Evolutionary conservation across 2,113 vertebrate genomes (phyloP).

Genomic region (Spheniscus mendiculus): DNA sequence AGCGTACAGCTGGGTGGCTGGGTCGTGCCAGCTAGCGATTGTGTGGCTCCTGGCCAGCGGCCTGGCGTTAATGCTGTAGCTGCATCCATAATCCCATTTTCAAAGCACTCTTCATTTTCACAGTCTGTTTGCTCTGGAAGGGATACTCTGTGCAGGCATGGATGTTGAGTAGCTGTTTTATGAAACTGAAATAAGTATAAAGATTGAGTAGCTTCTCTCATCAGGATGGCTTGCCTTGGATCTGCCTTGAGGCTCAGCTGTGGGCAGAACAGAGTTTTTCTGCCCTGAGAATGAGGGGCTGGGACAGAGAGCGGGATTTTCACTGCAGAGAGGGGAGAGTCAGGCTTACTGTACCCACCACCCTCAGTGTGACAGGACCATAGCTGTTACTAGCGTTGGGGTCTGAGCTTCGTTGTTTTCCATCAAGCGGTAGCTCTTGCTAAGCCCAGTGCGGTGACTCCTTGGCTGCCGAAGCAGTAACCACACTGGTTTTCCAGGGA

Average conservation of each 20-base stretch:
- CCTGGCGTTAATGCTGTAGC: background rate
- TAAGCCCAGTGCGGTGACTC: background rate
- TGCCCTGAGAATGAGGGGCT: background rate
- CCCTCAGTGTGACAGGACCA: no score
- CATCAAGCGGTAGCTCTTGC: background rate
- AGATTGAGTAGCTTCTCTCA: background rate
- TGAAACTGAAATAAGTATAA: background rate
- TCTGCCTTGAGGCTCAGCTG: background rate
- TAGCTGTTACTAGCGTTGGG: background rate
- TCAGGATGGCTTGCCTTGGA: background rate
- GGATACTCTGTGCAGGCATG: accelerated
- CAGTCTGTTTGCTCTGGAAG: background rate
- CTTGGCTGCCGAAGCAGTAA: background rate
- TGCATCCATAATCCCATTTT: background rate
- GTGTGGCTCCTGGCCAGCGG: background rate
- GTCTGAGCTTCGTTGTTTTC: background rate
- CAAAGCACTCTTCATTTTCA: background rate
- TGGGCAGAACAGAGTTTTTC: background rate
- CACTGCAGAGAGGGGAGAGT: background rate
- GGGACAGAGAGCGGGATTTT: background rate
- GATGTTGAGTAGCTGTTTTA: background rate
- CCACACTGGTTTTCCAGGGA: background rate
- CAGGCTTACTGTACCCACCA: background rate
- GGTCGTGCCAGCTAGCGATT: background rate
- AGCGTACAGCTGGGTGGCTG: background rate